Conservation (phyloP, 2,888 invertebrate species). For the Drosophila paramelanica region DNA sequence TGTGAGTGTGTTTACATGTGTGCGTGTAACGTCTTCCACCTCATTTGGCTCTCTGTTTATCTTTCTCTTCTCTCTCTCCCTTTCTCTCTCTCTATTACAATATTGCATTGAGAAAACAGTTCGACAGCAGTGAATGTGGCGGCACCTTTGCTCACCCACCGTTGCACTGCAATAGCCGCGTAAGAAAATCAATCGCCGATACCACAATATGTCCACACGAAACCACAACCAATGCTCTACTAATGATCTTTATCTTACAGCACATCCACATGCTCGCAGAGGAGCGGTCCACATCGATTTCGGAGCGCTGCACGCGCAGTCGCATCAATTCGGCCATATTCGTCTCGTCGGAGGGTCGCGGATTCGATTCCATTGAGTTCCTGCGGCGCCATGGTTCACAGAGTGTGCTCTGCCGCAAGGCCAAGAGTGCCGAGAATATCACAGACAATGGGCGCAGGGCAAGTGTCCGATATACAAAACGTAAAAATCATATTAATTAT, state of each 20-base stretch:
- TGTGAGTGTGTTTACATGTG: slow-evolving; percentile 1
- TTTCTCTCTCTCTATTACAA: slow-evolving; percentile 28
- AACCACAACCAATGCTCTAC: slow-evolving; percentile 13
- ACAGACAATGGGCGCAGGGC: slow-evolving; percentile 85
- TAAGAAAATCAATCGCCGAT: slow-evolving; percentile 65
- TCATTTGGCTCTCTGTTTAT: slow-evolving; percentile 40
- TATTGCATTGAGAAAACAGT: slow-evolving; percentile 74
- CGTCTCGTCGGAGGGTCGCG: slow-evolving; percentile 90
- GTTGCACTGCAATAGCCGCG: slow-evolving; percentile 84
- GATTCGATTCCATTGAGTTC: slow-evolving; percentile 92
- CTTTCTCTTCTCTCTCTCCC: slow-evolving; percentile 49
- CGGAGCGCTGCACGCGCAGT: slow-evolving; percentile 88
- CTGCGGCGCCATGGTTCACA: slow-evolving; percentile 92
- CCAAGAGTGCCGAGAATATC: slow-evolving; percentile 90
- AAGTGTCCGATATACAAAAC: not conserved
- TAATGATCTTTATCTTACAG: slow-evolving; percentile 84
- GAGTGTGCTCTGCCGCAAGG: slow-evolving; percentile 92
- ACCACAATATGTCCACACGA: slow-evolving; percentile 3
- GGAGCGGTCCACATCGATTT: slow-evolving; percentile 88
- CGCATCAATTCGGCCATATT: slow-evolving; percentile 95
- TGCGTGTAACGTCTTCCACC: slow-evolving; percentile 28
- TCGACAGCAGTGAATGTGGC: slow-evolving; percentile 84
- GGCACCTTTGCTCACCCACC: slow-evolving; percentile 79
- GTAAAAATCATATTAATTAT: not conserved
- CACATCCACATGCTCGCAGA: slow-evolving; percentile 90